These are phyloP conservation scores for Bibio marci DNA, from an alignment of 2,888 invertebrate genomes.

Conservation along the genomic window DNA sequence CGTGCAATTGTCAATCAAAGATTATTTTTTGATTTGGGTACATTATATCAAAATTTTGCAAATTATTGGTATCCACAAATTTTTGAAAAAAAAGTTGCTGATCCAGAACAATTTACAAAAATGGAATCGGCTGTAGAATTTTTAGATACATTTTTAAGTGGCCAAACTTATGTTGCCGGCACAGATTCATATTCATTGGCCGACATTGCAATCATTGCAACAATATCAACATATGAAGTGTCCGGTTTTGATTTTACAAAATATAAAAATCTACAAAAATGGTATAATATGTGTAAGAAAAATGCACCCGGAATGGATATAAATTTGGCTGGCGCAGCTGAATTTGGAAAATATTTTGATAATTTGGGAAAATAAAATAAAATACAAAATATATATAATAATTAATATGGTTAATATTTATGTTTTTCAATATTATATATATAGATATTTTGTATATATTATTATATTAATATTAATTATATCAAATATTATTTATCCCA, in stretches of 20 bases:
- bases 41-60: slow-evolving; percentile 33
- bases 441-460: too few species aligned
- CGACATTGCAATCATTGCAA: slow-evolving; percentile 44
- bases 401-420: too few species aligned
- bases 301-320: not conserved
- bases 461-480: too few species aligned
- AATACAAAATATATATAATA: too few species aligned
- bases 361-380: too few species aligned
- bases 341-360: too few species aligned
- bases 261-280: slow-evolving; percentile 6
- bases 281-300: slow-evolving; percentile 3
- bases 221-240: slow-evolving; percentile 46
- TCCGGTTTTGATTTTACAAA: slow-evolving; percentile 37
- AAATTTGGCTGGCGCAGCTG: not conserved
- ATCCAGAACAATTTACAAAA: slow-evolving; percentile 42
- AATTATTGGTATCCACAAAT: too few species aligned
- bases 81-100: slow-evolving; percentile 30
- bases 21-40: slow-evolving; percentile 57
- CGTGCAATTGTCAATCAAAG: slow-evolving; percentile 54
- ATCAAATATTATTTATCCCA: too few species aligned
- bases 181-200: slow-evolving; percentile 43
- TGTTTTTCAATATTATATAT: too few species aligned
- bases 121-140: slow-evolving; percentile 42
- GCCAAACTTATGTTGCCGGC: slow-evolving; percentile 47
- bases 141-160: slow-evolving; percentile 45